phyloP scores from a whole-genome alignment of 1,140 invertebrate species.

The Neodiprion virginianus region DNA sequence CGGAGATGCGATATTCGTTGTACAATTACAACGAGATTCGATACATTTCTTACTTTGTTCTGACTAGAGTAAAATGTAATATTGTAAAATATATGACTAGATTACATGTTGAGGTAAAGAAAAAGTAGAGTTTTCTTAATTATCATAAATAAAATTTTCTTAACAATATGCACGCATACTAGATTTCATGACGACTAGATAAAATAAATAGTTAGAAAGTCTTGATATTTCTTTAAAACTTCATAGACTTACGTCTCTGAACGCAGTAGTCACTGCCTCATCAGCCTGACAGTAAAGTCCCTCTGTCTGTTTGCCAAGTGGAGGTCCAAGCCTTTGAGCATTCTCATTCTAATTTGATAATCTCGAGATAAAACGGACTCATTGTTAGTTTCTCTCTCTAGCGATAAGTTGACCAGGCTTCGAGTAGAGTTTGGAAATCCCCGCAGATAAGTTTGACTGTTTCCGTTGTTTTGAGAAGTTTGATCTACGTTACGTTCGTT shows the following conservation, averaged over 20 bases:
- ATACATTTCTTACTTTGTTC: neutral
- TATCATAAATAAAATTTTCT: conserved; percentile 1
- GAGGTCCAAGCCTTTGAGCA: conserved; percentile 51
- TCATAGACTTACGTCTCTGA: neutral
- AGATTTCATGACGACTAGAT: neutral
- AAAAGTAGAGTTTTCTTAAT: neutral
- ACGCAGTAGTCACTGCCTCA: conserved; percentile 39
- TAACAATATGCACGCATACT: neutral
- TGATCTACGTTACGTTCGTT: neutral
- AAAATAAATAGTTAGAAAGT: neutral
- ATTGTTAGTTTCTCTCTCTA: conserved; percentile 12
- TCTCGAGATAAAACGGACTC: conserved; percentile 19
- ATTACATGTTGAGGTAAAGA: neutral
- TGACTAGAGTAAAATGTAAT: neutral
- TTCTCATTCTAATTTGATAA: conserved; percentile 44
- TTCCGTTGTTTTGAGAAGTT: neutral
- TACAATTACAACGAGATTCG: neutral
- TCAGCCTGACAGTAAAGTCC: conserved; percentile 52
- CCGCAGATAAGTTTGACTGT: neutral
- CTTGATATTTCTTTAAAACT: neutral
- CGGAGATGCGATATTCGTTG: neutral
- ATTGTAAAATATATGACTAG: conserved; percentile 1
- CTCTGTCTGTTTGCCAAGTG: conserved; percentile 54
- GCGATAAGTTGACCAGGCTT: conserved; percentile 11
- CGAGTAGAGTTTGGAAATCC: conserved; percentile 23